phyloP scores from a whole-genome alignment of 2,888 invertebrate genomes.

The Troides aeacus region DNA sequence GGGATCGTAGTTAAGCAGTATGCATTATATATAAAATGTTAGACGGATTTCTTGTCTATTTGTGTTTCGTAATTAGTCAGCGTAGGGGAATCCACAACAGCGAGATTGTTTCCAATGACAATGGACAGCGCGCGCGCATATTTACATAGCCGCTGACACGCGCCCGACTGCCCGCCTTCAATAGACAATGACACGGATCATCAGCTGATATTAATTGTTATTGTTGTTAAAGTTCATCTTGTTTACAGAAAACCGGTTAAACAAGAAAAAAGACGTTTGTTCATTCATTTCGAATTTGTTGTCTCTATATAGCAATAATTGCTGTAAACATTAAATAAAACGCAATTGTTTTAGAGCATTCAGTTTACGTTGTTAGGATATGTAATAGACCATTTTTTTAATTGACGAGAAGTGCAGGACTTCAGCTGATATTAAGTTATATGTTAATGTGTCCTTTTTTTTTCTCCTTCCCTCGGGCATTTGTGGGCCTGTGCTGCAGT shows the following conservation, averaged over 20 bases:
- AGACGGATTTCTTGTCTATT: constrained; percentile 14
- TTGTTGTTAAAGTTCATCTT: constrained; percentile 23
- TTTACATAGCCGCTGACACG: constrained; percentile 52
- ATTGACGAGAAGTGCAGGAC: too few species aligned
- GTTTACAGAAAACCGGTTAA: constrained; percentile 27
- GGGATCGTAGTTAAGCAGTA: too few species aligned
- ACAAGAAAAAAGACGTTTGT: constrained; percentile 29
- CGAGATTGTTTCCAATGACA: constrained; percentile 63
- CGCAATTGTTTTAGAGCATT: not conserved
- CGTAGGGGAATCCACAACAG: constrained; percentile 65
- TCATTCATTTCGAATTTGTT: constrained; percentile 12
- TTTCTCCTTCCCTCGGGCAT: too few species aligned
- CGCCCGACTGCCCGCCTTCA: constrained; percentile 55
- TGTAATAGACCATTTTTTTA: too few species aligned
- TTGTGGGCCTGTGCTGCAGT: too few species aligned
- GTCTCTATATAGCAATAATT: not conserved
- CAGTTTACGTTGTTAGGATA: too few species aligned
- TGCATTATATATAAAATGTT: not conserved
- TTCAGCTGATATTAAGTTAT: too few species aligned
- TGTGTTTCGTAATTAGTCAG: constrained; percentile 50
- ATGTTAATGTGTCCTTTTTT: too few species aligned
- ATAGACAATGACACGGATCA: constrained; percentile 59
- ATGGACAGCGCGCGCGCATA: constrained; percentile 43
- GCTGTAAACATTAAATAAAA: not conserved
- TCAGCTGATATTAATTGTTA: constrained; percentile 25